Evolutionary conservation across 53 echinoderm and acorn worm species (phyloP).

Genomic region (Stichopus horrens): DNA sequence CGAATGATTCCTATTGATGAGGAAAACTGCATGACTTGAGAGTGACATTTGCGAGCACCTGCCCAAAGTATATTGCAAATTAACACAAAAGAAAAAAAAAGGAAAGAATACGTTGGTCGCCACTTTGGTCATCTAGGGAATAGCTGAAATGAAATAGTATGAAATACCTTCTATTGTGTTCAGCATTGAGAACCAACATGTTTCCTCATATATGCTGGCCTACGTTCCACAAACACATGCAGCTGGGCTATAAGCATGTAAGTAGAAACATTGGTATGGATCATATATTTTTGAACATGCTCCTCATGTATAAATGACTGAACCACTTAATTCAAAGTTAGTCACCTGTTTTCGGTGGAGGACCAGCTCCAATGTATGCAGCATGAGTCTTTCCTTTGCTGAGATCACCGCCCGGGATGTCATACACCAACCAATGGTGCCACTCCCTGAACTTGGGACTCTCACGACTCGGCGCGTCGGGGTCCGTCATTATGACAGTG

Average conservation of each 20-base stretch:
- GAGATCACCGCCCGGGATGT: slow-evolving; percentile 72
- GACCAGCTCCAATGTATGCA: slow-evolving; percentile 89
- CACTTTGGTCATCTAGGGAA: no score
- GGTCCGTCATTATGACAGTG: slow-evolving; percentile 91
- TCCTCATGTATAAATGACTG: no score
- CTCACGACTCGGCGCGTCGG: slow-evolving; percentile 84
- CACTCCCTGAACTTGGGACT: slow-evolving; percentile 84
- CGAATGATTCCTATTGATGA: neutral
- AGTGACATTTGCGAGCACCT: no score
- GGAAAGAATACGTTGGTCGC: no score
- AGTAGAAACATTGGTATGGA: no score
- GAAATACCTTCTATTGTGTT: no score
- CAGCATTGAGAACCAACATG: no score
- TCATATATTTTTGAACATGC: no score
- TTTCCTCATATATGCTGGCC: neutral
- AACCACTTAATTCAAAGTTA: neutral
- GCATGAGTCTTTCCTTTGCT: slow-evolving; percentile 67
- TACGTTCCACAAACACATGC: neutral
- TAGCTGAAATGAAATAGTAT: no score
- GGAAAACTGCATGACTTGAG: neutral
- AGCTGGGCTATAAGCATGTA: no score
- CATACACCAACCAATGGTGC: slow-evolving; percentile 87
- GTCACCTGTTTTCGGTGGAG: slow-evolving; percentile 83
- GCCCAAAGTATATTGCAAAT: no score
- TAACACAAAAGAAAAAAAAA: no score